These are phyloP conservation scores for Rhinolophus ferrumequinum DNA, from an alignment of 2,113 vertebrate genomes.

Conservation along the genomic window DNA sequence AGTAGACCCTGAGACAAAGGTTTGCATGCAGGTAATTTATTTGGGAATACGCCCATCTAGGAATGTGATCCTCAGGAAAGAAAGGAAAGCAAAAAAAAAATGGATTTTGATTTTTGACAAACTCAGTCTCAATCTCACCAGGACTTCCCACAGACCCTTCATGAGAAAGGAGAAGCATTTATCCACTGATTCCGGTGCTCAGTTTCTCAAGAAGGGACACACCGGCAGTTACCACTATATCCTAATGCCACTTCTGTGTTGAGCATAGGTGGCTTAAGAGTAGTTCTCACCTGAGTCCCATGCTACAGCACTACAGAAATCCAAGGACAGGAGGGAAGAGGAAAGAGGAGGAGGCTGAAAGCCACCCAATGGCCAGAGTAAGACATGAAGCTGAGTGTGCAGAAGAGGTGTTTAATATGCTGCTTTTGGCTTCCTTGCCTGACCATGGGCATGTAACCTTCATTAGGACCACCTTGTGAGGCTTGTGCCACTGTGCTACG, in stretches of 20 bases:
- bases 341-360: background rate
- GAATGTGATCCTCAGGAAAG: background rate
- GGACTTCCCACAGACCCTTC: background rate
- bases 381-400: background rate
- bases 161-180: background rate
- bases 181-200: background rate
- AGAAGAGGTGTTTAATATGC: background rate
- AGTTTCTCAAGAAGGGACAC: background rate
- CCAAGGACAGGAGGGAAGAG: background rate
- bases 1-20: background rate
- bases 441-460: background rate
- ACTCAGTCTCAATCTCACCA: background rate
- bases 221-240: rapidly evolving
- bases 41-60: background rate
- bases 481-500: background rate
- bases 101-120: background rate
- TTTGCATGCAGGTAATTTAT: background rate
- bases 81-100: background rate
- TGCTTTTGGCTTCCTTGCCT: background rate
- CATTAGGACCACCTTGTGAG: background rate
- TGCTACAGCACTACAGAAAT: background rate
- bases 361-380: background rate
- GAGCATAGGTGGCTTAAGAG: background rate
- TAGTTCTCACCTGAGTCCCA: background rate
- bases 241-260: background rate